These are phyloP conservation scores for Artemia sinica DNA, from an alignment of 2,888 invertebrate genomes.

Conservation along the genomic window DNA sequence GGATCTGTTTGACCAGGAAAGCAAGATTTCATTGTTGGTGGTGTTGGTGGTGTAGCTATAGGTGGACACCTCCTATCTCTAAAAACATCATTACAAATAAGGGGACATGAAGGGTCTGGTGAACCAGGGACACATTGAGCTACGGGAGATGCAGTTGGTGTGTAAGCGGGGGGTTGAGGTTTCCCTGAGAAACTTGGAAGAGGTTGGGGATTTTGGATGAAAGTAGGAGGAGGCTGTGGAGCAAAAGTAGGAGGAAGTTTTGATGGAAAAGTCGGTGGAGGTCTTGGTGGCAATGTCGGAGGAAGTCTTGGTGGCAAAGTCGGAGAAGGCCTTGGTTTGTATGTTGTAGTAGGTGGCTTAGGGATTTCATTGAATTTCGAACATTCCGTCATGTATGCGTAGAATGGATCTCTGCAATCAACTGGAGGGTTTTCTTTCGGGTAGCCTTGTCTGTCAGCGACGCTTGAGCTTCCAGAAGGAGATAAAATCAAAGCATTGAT, in stretches of 20 bases:
- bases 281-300: too few species aligned
- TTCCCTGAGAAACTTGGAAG: conserved; percentile 2
- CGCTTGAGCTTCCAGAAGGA: not conserved
- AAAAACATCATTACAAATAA: not conserved
- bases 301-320: too few species aligned
- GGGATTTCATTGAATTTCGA: too few species aligned
- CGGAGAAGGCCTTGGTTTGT: too few species aligned
- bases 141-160: not conserved
- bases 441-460: not conserved
- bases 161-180: not conserved
- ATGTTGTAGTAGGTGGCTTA: too few species aligned
- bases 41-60: not conserved
- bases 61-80: conserved; percentile 1
- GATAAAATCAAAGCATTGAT: too few species aligned
- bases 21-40: not conserved
- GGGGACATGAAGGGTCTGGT: not conserved
- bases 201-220: not conserved
- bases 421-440: conserved; percentile 12
- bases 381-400: not conserved
- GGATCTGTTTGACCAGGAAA: not conserved
- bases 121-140: conserved; percentile 3
- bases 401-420: not conserved
- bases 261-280: too few species aligned
- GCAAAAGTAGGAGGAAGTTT: too few species aligned
- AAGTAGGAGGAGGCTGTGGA: too few species aligned